Conservation (phyloP, 2,888 invertebrate species). For the Leptogaster cylindrica region DNA sequence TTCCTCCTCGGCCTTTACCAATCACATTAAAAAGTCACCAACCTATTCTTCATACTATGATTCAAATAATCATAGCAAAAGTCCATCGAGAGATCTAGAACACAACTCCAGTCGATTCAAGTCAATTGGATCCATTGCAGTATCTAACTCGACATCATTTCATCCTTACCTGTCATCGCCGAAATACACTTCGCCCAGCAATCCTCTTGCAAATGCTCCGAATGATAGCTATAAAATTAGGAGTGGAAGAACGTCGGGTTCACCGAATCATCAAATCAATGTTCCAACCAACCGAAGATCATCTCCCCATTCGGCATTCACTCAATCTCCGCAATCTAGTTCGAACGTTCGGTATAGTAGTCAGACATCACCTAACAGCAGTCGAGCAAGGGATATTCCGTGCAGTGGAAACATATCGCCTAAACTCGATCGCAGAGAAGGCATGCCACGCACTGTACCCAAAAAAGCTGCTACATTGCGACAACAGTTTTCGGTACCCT, state of each 20-base stretch:
- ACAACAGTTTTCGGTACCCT: slow-evolving; percentile 63
- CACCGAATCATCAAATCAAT: slow-evolving; percentile 48
- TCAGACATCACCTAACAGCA: slow-evolving; percentile 30
- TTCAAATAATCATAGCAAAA: slow-evolving; percentile 40
- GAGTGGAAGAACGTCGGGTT: slow-evolving; percentile 48
- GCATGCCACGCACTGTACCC: slow-evolving; percentile 60
- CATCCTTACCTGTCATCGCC: slow-evolving; percentile 51
- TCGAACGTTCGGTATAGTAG: slow-evolving; percentile 13
- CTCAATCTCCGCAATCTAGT: slow-evolving; percentile 21
- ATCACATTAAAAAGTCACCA: slow-evolving; percentile 42
- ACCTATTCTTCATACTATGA: slow-evolving; percentile 42
- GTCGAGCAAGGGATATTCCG: slow-evolving; percentile 26
- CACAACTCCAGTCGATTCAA: slow-evolving; percentile 42
- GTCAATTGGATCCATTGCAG: slow-evolving; percentile 39
- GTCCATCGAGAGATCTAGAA: slow-evolving; percentile 37
- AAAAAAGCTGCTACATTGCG: slow-evolving; percentile 62
- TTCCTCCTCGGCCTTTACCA: slow-evolving; percentile 32
- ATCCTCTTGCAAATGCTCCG: slow-evolving; percentile 46
- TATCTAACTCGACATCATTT: slow-evolving; percentile 45
- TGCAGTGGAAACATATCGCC: slow-evolving; percentile 29
- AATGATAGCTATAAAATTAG: slow-evolving; percentile 48
- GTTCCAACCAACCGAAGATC: slow-evolving; percentile 57
- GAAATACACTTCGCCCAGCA: slow-evolving; percentile 51
- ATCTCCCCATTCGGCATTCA: slow-evolving; percentile 47
- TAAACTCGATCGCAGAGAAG: slow-evolving; percentile 49